A percentile compares a stretch with the other conserved stretches of the same genome.
These are phyloP conservation scores for Ferdinandea cuprea DNA, from an alignment of 2,888 invertebrate species.

Conservation along the genomic window DNA sequence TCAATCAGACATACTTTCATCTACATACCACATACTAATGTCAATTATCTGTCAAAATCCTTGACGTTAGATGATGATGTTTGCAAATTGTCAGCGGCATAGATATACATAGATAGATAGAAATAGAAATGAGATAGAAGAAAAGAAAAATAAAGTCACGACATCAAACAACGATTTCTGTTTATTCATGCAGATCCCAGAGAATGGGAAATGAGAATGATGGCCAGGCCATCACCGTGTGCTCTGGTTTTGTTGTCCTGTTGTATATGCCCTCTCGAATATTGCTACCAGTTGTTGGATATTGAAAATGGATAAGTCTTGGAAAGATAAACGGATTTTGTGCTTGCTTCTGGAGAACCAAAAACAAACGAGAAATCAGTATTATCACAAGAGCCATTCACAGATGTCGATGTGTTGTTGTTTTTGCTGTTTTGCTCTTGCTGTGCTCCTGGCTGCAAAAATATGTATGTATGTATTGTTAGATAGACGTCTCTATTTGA, in stretches of 20 bases:
- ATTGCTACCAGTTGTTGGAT: constrained; percentile 16
- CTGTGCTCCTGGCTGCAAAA: no score
- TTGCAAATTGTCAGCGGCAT: constrained; percentile 10
- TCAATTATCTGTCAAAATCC: constrained; percentile 20
- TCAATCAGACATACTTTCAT: no score
- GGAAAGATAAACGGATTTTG: constrained; percentile 46
- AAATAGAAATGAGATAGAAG: neutral
- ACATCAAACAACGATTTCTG: constrained; percentile 21
- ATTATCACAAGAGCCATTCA: constrained; percentile 18
- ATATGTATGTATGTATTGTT: neutral
- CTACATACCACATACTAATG: neutral
- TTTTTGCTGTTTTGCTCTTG: no score
- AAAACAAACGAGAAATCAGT: constrained; percentile 30
- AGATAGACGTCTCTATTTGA: constrained; percentile 19
- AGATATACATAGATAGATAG: no score
- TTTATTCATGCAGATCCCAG: constrained; percentile 27
- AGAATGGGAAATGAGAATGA: neutral
- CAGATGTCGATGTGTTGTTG: constrained; percentile 2
- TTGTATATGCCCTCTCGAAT: neutral
- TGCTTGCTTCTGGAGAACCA: constrained; percentile 24
- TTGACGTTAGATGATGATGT: constrained; percentile 24
- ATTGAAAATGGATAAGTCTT: constrained; percentile 48
- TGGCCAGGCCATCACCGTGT: constrained; percentile 12
- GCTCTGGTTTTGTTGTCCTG: constrained; percentile 4
- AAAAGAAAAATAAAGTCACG: constrained; percentile 3